Percentiles rank a stretch among this genome's conserved stretches.
Evolutionary conservation across 2,888 invertebrate species (phyloP).

Genomic region (Amiota minor): DNA sequence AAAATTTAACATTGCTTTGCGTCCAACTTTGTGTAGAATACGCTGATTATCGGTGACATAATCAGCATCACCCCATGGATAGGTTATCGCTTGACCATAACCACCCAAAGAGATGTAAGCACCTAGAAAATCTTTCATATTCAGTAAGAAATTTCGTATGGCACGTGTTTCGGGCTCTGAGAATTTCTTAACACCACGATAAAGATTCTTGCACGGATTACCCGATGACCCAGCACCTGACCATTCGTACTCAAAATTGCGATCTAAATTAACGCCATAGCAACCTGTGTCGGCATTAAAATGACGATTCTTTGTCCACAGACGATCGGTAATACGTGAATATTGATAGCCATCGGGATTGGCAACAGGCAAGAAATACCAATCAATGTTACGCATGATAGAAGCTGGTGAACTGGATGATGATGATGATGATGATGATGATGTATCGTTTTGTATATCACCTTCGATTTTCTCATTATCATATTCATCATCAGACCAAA

Average conservation of each 20-base stretch:
- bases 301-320: slow-evolving; percentile 87
- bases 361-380: slow-evolving; percentile 83
- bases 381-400: slow-evolving; percentile 85
- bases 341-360: slow-evolving; percentile 91
- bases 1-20: slow-evolving; percentile 60
- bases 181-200: slow-evolving; percentile 83
- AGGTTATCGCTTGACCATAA: slow-evolving; percentile 75
- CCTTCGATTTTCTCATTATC: slow-evolving; percentile 72
- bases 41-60: slow-evolving; percentile 66
- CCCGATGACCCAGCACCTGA: slow-evolving; percentile 84
- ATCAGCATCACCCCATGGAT: slow-evolving; percentile 72
- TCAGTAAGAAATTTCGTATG: slow-evolving; percentile 74
- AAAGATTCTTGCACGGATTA: slow-evolving; percentile 87
- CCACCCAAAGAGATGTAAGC: slow-evolving; percentile 70
- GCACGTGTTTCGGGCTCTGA: slow-evolving; percentile 90
- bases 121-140: slow-evolving; percentile 64
- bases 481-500: slow-evolving; percentile 75
- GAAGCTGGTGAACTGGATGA: too few relatives aligned
- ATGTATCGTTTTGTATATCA: too few relatives aligned
- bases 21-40: slow-evolving; percentile 58
- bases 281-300: slow-evolving; percentile 76
- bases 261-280: slow-evolving; percentile 85
- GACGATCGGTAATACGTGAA: slow-evolving; percentile 83
- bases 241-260: slow-evolving; percentile 92
- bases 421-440: too few relatives aligned